These are phyloP conservation scores for Lasioglossum pauxillum DNA, from an alignment of 2,888 invertebrate genomes.

Conservation along the genomic window DNA sequence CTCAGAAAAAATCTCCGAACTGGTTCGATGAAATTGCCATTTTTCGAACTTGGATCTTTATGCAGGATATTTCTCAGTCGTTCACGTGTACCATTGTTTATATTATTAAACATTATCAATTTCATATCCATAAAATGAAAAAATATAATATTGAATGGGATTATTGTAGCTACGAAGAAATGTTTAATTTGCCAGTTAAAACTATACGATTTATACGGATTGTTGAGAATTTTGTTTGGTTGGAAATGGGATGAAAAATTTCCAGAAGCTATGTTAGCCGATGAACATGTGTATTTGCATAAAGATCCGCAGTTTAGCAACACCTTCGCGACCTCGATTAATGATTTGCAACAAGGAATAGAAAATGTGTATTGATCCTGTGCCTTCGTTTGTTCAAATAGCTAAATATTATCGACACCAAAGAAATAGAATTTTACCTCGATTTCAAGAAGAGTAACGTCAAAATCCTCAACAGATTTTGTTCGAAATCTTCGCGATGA, in stretches of 20 bases:
- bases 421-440: neutral
- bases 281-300: neutral
- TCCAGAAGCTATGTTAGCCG: neutral
- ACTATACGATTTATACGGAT: no score
- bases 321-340: neutral
- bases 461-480: neutral
- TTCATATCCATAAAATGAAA: no score
- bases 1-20: neutral
- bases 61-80: neutral
- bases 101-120: no score
- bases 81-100: no score
- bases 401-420: neutral
- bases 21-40: neutral
- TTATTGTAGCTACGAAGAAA: no score
- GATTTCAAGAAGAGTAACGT: neutral
- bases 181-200: no score
- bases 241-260: neutral
- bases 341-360: neutral
- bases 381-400: neutral
- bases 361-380: conserved; percentile 1
- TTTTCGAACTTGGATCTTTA: neutral
- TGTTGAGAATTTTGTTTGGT: no score
- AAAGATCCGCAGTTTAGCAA: no score
- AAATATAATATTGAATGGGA: no score
- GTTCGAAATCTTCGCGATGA: neutral